These are phyloP conservation scores for Julus scandinavius DNA, from an alignment of 2,888 invertebrate species.

Conservation along the genomic window DNA sequence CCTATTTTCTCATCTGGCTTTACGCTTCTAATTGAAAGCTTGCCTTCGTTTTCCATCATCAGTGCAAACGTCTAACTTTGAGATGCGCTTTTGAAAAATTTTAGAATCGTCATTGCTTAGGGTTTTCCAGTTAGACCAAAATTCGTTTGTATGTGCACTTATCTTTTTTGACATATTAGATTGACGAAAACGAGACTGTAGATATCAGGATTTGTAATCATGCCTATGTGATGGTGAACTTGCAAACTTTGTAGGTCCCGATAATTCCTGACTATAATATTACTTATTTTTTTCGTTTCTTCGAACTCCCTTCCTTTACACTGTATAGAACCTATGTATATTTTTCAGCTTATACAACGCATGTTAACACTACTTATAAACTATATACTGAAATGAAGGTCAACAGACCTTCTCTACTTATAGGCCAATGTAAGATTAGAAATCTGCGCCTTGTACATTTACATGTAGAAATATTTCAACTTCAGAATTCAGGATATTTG, in stretches of 20 bases:
- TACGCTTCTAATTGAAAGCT: not conserved
- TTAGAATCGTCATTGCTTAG: not conserved
- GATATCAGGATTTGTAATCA: conserved; percentile 44
- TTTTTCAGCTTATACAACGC: conserved; percentile 39
- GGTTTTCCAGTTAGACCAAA: not conserved
- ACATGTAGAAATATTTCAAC: conserved; percentile 33
- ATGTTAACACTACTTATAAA: conserved; percentile 43
- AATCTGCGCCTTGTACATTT: conserved; percentile 12
- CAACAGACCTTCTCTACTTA: conserved; percentile 1
- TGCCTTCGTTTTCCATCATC: not conserved
- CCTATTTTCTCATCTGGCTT: not conserved
- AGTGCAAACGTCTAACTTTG: not conserved
- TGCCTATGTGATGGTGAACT: conserved; percentile 22
- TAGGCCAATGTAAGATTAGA: conserved; percentile 40
- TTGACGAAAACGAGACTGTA: conserved; percentile 36
- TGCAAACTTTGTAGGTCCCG: conserved; percentile 29
- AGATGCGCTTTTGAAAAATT: conserved; percentile 16
- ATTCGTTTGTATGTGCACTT: conserved; percentile 15
- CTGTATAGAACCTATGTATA: conserved; percentile 36
- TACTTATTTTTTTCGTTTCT: conserved; percentile 7
- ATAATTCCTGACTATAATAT: conserved; percentile 27
- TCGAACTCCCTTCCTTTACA: conserved; percentile 3
- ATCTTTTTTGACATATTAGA: not conserved
- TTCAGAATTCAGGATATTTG: conserved; percentile 43
- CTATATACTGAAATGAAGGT: conserved; percentile 37